Base-by-base conservation (phyloP, 2,797 vertebrate genomes). In the Lacerta agilis region DNA sequence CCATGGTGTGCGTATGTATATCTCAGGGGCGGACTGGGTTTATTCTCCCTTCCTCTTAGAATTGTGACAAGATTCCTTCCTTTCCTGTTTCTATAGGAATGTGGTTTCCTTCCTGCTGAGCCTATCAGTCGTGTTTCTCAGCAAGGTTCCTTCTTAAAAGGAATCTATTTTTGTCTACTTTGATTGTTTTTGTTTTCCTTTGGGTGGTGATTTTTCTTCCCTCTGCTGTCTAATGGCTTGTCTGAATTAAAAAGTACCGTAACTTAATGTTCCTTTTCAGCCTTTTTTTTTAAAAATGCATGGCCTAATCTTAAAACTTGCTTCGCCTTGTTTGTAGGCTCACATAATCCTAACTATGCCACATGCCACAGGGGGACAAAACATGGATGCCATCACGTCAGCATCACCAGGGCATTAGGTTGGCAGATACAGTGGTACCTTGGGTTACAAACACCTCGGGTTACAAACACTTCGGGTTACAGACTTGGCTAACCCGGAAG, bases 61-160 rank as follows among this genome's bases (percentile, higher is more conserved):
- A 76, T 90, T 91, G 87, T 87, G 90, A 91, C 86, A 94, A 90
- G 85, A 90, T 81, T 75, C 36, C 83, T 88, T 94, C 89, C 89
- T 86, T 88, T 83, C 91, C 85, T 87, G 90, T 85, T 87, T 90
- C 94, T 94, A 91, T 93, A 92, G 92, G 86, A 90, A 93, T 92
- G 1, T 64, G 87, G 38, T 91, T 96, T 96, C 94, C 94, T 95
- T 96, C 94, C 94, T 95, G 90, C 75, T 92, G 90, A 91, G 86
- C 86, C 90, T 93, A 86, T 69, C 93, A 41, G 87, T 43, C 41
- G 83, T 0, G 4, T 89, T 94, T 95, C 91, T 94, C 91, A 94
- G 83, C 93, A 93, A 82, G 87, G 64, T 82, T 94, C 90, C 86
- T 89, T 87, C 79, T 93, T 93, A 75, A 1, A 89, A 2, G 79